These are phyloP conservation scores for Hylaeus anthracinus DNA, from an alignment of 1,140 invertebrate species.

Conservation along the genomic window DNA sequence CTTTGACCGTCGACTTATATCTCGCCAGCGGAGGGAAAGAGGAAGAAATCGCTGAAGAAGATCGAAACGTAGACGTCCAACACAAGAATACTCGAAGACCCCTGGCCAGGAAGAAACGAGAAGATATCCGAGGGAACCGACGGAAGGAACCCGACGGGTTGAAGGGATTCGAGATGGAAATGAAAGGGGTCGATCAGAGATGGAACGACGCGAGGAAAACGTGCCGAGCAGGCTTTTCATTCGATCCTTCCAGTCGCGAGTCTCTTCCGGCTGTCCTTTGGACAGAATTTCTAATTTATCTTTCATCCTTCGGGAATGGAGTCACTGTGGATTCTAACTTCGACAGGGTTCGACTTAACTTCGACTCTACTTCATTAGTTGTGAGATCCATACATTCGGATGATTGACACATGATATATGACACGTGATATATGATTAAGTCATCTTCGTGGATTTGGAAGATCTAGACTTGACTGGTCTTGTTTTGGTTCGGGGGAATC, in stretches of 20 bases:
- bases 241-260: neutral
- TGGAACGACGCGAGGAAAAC: neutral
- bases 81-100: conserved; percentile 4
- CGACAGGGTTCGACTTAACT: too few relatives aligned
- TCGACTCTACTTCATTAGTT: too few relatives aligned
- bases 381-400: too few relatives aligned
- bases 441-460: too few relatives aligned
- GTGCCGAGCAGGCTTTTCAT: neutral
- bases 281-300: conserved; percentile 12
- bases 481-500: too few relatives aligned
- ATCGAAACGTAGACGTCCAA: conserved; percentile 4
- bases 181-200: neutral
- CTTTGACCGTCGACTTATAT: conserved; percentile 42
- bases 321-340: too few relatives aligned
- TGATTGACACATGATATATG: too few relatives aligned
- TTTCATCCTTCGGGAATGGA: neutral
- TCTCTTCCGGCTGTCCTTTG: neutral
- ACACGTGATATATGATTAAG: too few relatives aligned
- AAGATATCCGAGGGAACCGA: conserved; percentile 9
- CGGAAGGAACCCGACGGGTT: neutral
- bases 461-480: too few relatives aligned
- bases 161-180: conserved; percentile 3
- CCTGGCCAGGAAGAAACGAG: neutral
- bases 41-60: conserved; percentile 34
- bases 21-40: neutral